Percentiles rank a stretch among this genome's conserved stretches.
Evolutionary conservation across 1,140 invertebrate species (phyloP).

Genomic region (Teleopsis dalmanni): DNA sequence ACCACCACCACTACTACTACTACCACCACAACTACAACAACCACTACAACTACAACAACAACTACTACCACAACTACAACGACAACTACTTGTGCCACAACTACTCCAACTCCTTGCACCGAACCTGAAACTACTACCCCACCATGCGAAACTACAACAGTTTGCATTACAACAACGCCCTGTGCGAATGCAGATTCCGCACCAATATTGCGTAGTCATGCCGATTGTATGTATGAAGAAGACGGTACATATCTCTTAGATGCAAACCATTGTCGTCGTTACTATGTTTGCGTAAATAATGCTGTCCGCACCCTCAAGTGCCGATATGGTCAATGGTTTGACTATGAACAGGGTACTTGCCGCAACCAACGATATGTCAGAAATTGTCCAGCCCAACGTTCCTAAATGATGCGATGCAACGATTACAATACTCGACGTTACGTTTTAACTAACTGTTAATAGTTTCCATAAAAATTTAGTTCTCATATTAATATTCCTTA

Average conservation of each 20-base stretch:
- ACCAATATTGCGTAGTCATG: background rate
- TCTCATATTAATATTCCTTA: too few relatives aligned
- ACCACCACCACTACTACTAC: background rate
- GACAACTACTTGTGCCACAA: background rate
- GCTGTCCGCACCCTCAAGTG: background rate
- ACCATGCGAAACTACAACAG: background rate
- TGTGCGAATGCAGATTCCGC: background rate
- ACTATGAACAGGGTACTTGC: background rate
- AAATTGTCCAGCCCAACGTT: background rate
- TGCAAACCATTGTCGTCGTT: background rate
- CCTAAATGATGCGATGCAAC: too few relatives aligned
- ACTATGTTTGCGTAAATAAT: background rate
- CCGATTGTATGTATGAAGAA: background rate
- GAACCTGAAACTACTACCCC: background rate
- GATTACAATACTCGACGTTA: too few relatives aligned
- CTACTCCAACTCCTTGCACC: background rate
- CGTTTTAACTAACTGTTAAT: too few relatives aligned
- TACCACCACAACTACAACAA: background rate
- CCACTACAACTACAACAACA: background rate
- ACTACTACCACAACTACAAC: background rate
- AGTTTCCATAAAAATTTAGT: too few relatives aligned
- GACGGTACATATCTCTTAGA: constrained; percentile 2
- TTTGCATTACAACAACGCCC: background rate
- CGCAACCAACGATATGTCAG: background rate
- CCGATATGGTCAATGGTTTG: background rate